Evolutionary conservation across 2,113 vertebrate species (phyloP), one percentile per base, ranked within the genome.

Genomic region (Phrynocephalus versicolor): DNA sequence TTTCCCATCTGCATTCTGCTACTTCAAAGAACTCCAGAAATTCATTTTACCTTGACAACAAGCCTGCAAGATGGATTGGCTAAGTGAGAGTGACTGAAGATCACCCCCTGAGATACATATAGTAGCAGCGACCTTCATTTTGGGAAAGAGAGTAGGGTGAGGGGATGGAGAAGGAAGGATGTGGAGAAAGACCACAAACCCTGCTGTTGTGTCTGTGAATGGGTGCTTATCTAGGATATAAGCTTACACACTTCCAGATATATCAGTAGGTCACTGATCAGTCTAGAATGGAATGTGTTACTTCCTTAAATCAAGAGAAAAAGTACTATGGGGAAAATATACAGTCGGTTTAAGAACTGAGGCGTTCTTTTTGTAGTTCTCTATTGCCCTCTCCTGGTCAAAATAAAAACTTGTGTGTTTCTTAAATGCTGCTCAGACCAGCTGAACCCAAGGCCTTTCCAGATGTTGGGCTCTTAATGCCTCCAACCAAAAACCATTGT

Each of bases 371-470:
- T 76, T 25, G 10, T 78, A 37, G 2, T 62, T 74, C 37, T 55
- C 13, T 80, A 51, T 77, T 80, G 77, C 77, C 77, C 84, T 64
- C 69, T 80, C 5, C 39, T 74, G 84, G 58, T 55, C 12, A n/a
- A 81, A 81, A 1, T 15, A 64, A 64, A 62, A 19, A 62, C 18
- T 70, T 33, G 19, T 65, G 64, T 65, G 25, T 65, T 23, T 65
- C 1, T 65, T 65, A 27, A 65, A 25, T 82, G 30, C n/a, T 33
- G 27, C 70, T n/a, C 30, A 1, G 39, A 55, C 23, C 16, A 82
- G 65, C 58, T 64, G 39, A 37, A 37, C 69, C 70, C 16, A 57
- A 15, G 45, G 30, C 3, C 37, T 71, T 65, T 60, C 58, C 65
- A 67, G 35, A 37, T 6, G 58, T n/a, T 35, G 51, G 14, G 0